Percentiles rank a stretch among this genome's conserved stretches.
phyloP scores from a whole-genome alignment of 2,113 vertebrate genomes.

The Phrynocephalus versicolor region DNA sequence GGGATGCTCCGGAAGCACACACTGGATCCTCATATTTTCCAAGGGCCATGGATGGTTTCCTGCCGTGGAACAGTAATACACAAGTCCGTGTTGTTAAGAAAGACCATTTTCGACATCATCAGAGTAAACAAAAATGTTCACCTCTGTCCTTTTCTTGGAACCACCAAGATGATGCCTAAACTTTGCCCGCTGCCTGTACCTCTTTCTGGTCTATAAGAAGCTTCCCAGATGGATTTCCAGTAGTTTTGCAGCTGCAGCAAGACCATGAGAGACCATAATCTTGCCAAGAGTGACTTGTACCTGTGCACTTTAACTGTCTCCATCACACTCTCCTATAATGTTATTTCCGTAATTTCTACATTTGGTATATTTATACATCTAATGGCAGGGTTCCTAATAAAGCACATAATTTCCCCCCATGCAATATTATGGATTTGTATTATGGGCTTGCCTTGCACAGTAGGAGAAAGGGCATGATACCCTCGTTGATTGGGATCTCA shows the following conservation, averaged over 20 bases:
- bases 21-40: not conserved
- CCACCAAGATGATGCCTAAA: not conserved
- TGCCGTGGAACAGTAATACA: not conserved
- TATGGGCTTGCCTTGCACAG: slow-evolving; percentile 33
- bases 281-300: slow-evolving; percentile 45
- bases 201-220: slow-evolving; percentile 35
- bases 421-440: slow-evolving; percentile 11
- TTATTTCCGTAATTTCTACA: slow-evolving; percentile 61
- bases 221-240: slow-evolving; percentile 8
- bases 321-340: slow-evolving; percentile 43
- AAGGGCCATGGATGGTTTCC: not conserved
- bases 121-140: not conserved
- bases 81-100: not conserved
- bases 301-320: slow-evolving; percentile 63
- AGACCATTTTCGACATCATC: not conserved
- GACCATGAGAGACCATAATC: not conserved
- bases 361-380: slow-evolving; percentile 21
- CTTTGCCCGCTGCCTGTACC: not conserved
- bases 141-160: not conserved
- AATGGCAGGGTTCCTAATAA: slow-evolving; percentile 58
- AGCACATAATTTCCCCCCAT: slow-evolving; percentile 59
- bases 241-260: not conserved
- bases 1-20: not conserved
- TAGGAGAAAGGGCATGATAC: not conserved
- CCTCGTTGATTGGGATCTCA: not conserved